Conservation (phyloP, 2,888 invertebrate species). For the Macrophya annulata region DNA sequence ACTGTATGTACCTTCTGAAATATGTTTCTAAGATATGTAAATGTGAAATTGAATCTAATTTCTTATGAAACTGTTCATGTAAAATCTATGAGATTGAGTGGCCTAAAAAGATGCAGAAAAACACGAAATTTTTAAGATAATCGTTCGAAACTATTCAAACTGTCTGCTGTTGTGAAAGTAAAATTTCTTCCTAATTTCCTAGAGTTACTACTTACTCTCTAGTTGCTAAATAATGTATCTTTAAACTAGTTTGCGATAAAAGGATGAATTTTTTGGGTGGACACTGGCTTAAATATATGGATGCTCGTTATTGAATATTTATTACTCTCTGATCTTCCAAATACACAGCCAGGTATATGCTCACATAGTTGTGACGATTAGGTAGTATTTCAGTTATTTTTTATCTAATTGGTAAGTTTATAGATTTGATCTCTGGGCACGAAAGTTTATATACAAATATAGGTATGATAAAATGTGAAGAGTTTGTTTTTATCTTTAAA, state of each 20-base stretch:
- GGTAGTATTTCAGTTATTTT: not conserved
- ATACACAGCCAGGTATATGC: not conserved
- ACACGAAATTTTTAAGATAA: not conserved
- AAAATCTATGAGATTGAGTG: not conserved
- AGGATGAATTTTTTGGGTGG: constrained; percentile 22
- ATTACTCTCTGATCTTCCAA: constrained; percentile 30
- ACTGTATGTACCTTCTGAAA: constrained; percentile 11
- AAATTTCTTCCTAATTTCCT: not conserved
- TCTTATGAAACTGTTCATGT: not conserved
- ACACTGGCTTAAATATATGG: constrained; percentile 41
- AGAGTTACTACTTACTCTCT: constrained; percentile 12
- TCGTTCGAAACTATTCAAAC: not conserved
- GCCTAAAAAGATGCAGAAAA: constrained; percentile 20
- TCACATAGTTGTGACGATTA: not conserved
- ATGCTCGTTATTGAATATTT: constrained; percentile 14
- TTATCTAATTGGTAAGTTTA: not conserved
- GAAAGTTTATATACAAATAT: not conserved
- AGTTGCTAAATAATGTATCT: not conserved
- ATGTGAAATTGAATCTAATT: constrained; percentile 2
- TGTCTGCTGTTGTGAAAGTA: not conserved
- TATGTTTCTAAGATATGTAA: not conserved
- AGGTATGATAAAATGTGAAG: not conserved
- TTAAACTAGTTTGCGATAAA: not conserved
- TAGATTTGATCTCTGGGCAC: not conserved
- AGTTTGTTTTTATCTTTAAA: not conserved